Evolutionary conservation across 2,113 vertebrate genomes (phyloP).

Genomic region (Alectura lathami): DNA sequence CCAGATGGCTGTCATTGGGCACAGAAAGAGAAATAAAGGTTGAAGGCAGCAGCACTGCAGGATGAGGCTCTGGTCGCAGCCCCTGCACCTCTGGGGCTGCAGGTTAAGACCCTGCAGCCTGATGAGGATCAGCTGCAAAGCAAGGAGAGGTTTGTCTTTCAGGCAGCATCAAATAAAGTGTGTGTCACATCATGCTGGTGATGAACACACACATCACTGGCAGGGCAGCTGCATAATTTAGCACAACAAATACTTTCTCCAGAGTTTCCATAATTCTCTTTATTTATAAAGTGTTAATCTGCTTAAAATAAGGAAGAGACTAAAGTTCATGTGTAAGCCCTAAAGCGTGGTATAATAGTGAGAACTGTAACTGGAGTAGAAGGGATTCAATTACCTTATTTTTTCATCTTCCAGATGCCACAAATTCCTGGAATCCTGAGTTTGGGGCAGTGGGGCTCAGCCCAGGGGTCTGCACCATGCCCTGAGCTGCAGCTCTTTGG

Average conservation of each 20-base stretch:
- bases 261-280: neutral
- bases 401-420: neutral
- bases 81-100: rapidly evolving
- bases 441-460: neutral
- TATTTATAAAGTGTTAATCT: neutral
- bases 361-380: neutral
- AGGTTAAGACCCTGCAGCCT: neutral
- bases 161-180: neutral
- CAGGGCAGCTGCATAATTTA: neutral
- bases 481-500: neutral
- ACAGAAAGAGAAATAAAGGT: neutral
- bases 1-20: neutral
- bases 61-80: neutral
- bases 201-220: neutral
- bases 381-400: neutral
- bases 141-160: neutral
- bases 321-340: neutral
- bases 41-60: neutral
- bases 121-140: neutral
- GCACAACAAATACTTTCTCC: neutral
- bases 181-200: neutral
- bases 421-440: neutral
- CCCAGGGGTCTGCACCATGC: neutral
- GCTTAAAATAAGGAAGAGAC: neutral
- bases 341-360: neutral